Evolutionary conservation across 2,113 vertebrate genomes (phyloP).

Genomic region (Alligator sinensis): DNA sequence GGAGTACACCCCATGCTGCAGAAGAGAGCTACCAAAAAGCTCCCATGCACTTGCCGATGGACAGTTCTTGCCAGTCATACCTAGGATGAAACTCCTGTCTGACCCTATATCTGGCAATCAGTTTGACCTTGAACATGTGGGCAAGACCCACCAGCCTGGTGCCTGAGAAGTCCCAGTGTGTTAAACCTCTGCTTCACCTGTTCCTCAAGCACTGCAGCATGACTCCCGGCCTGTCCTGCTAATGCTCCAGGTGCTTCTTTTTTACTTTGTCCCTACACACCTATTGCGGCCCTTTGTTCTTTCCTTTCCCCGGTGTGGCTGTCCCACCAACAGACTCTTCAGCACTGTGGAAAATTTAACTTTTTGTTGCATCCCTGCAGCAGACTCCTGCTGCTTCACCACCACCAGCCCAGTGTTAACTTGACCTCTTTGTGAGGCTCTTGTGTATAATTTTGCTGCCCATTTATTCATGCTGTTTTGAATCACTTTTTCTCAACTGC

Average conservation of each 20-base stretch:
- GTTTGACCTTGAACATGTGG: too few relatives aligned
- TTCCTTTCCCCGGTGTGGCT: neutral
- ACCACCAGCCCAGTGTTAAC: neutral
- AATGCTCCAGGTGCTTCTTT: neutral
- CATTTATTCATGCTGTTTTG: neutral
- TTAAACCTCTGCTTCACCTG: neutral
- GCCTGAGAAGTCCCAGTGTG: too few relatives aligned
- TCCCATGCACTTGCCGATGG: too few relatives aligned
- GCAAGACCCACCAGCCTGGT: too few relatives aligned
- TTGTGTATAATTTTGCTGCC: neutral
- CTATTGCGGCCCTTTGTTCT: neutral
- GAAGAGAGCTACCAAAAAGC: too few relatives aligned
- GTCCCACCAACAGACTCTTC: neutral
- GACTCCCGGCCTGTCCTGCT: neutral
- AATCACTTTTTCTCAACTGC: neutral
- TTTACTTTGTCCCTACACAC: neutral
- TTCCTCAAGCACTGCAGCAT: neutral
- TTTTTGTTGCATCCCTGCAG: neutral
- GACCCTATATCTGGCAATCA: too few relatives aligned
- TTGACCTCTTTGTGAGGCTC: accelerated
- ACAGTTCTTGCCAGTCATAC: too few relatives aligned
- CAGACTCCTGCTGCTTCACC: neutral
- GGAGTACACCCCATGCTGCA: too few relatives aligned
- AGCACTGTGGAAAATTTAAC: neutral
- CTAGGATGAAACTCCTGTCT: too few relatives aligned